These are phyloP conservation scores for Nyctibius grandis DNA, from an alignment of 2,797 vertebrate genomes.

Conservation along the genomic window DNA sequence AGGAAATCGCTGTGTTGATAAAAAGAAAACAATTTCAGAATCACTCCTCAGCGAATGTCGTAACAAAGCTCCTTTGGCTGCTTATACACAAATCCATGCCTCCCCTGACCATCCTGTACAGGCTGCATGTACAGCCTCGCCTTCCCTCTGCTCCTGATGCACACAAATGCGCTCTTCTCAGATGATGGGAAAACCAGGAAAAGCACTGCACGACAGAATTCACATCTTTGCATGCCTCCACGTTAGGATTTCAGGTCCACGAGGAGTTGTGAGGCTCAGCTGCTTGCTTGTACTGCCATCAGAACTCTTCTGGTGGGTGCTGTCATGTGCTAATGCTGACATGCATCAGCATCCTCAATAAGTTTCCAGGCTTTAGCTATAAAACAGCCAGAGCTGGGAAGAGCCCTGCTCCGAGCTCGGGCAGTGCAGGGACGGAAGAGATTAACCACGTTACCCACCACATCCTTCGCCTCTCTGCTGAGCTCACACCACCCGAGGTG, in stretches of 20 bases:
- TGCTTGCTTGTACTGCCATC: neutral
- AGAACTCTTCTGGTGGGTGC: neutral
- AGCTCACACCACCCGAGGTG: neutral
- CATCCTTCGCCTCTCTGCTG: neutral
- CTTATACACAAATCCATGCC: neutral
- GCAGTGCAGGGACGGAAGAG: neutral
- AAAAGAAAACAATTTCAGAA: neutral
- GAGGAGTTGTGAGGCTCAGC: neutral
- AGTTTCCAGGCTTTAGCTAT: neutral
- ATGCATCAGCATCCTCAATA: neutral
- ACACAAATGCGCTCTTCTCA: neutral
- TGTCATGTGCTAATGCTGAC: rapidly evolving
- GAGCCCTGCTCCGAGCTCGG: neutral
- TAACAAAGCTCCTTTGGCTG: neutral
- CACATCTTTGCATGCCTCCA: neutral
- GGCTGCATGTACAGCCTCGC: rapidly evolving
- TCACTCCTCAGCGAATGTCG: neutral
- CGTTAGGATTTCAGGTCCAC: neutral
- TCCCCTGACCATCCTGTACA: neutral
- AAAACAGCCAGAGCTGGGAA: conserved; percentile 1
- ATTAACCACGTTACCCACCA: neutral
- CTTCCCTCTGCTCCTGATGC: neutral
- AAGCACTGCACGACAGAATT: neutral
- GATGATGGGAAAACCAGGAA: neutral
- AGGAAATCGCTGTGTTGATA: neutral